Percentiles rank a stretch among this genome's conserved stretches.
phyloP scores from a whole-genome alignment of 2,888 invertebrate genomes.

The Andrena minutula region DNA sequence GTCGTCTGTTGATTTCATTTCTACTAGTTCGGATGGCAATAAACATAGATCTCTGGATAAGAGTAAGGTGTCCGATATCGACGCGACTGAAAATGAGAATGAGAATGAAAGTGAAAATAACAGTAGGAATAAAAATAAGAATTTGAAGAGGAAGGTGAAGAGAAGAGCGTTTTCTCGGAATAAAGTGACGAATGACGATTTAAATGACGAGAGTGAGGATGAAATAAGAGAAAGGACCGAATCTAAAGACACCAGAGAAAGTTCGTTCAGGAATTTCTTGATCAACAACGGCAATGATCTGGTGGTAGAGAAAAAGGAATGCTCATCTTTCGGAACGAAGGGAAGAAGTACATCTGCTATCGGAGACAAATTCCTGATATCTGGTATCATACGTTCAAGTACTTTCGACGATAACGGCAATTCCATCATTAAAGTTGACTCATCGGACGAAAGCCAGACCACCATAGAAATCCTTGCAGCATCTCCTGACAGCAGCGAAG shows the following conservation, averaged over 20 bases:
- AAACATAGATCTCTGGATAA: constrained; percentile 15
- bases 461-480: constrained; percentile 82
- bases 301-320: constrained; percentile 39
- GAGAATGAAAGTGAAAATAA: not conserved
- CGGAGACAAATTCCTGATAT: constrained; percentile 26
- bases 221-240: not conserved
- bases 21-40: not conserved
- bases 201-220: constrained; percentile 22
- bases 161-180: not conserved
- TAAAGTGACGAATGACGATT: not conserved
- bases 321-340: constrained; percentile 22
- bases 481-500: constrained; percentile 73
- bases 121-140: not conserved
- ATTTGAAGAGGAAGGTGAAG: constrained; percentile 4
- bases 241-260: not conserved
- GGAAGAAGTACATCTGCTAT: constrained; percentile 14
- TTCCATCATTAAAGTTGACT: constrained; percentile 80
- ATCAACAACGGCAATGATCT: constrained; percentile 18
- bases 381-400: constrained; percentile 2
- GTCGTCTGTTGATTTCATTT: constrained; percentile 1
- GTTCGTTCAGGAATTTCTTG: constrained; percentile 21
- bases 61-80: not conserved
- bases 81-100: constrained; percentile 4
- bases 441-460: constrained; percentile 82
- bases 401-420: constrained; percentile 51